Conservation (phyloP, 2,888 invertebrate species). For the Ochropacha duplaris region DNA sequence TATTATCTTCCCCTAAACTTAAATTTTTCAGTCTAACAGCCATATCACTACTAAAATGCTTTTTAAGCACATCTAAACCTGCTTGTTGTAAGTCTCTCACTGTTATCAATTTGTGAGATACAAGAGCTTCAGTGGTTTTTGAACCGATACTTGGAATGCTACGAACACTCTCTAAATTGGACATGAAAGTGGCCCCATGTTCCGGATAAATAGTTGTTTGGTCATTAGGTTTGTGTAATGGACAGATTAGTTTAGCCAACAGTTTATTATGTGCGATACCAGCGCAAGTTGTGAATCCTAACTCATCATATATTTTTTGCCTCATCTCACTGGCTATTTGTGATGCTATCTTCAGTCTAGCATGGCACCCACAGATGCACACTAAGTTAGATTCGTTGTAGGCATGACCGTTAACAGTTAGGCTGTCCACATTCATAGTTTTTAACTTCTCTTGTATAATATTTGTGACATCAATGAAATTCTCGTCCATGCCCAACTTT, state of each 20-base stretch:
- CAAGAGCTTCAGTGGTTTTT: slow-evolving; percentile 85
- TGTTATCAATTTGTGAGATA: slow-evolving; percentile 85
- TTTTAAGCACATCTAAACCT: slow-evolving; percentile 82
- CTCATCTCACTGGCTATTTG: slow-evolving; percentile 90
- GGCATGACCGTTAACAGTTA: slow-evolving; percentile 81
- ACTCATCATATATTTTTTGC: slow-evolving; percentile 84
- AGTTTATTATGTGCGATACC: slow-evolving; percentile 93
- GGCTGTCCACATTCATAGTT: slow-evolving; percentile 47
- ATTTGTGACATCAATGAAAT: slow-evolving; percentile 90
- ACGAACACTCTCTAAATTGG: slow-evolving; percentile 83
- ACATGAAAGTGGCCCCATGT: slow-evolving; percentile 85
- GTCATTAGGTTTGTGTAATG: slow-evolving; percentile 90
- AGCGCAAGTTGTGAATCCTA: slow-evolving; percentile 91
- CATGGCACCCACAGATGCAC: slow-evolving; percentile 90
- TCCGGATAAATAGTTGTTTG: slow-evolving; percentile 91
- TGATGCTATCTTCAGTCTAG: slow-evolving; percentile 86
- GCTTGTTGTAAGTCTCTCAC: slow-evolving; percentile 87
- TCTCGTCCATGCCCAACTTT: slow-evolving; percentile 93
- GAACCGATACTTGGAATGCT: slow-evolving; percentile 90
- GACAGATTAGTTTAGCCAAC: slow-evolving; percentile 89
- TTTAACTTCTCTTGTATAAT: slow-evolving; percentile 83
- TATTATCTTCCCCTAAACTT: slow-evolving; percentile 89
- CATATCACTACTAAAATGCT: slow-evolving; percentile 86
- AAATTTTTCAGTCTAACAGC: slow-evolving; percentile 87
- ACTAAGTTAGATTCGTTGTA: slow-evolving; percentile 79